phyloP scores from a whole-genome alignment of 2,113 vertebrate species.

The Oncorhynchus masou region DNA sequence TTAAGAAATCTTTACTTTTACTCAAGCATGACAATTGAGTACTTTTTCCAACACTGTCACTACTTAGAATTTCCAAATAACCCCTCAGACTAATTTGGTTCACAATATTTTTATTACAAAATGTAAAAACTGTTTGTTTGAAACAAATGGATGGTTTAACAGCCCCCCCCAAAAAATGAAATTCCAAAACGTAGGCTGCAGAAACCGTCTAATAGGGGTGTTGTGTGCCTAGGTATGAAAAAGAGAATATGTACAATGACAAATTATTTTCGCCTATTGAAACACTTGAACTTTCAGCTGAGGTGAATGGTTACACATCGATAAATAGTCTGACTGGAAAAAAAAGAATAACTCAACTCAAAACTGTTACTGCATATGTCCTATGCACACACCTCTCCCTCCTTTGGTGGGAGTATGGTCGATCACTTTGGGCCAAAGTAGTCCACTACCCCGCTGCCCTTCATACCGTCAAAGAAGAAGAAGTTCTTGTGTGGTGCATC shows the following conservation, averaged over 20 bases:
- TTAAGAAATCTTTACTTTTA: too few relatives aligned
- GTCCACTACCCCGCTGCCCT: constrained; percentile 86
- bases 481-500: constrained; percentile 90
- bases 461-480: constrained; percentile 91
- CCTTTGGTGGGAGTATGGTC: neutral
- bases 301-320: neutral
- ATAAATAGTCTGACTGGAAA: constrained; percentile 13
- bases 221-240: neutral
- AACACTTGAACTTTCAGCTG: constrained; percentile 3
- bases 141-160: neutral
- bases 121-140: constrained; percentile 46
- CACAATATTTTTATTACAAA: constrained; percentile 64
- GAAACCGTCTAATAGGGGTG: neutral
- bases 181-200: neutral
- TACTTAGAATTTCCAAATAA: neutral
- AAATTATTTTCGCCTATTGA: neutral
- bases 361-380: constrained; percentile 1
- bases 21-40: too few relatives aligned
- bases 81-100: constrained; percentile 1
- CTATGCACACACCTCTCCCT: too few relatives aligned
- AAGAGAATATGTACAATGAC: neutral
- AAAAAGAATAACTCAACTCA: neutral
- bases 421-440: constrained; percentile 79
- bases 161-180: neutral
- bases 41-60: neutral